Evolutionary conservation across 2,888 invertebrate species (phyloP).

Genomic region (Pedicia rivosa): DNA sequence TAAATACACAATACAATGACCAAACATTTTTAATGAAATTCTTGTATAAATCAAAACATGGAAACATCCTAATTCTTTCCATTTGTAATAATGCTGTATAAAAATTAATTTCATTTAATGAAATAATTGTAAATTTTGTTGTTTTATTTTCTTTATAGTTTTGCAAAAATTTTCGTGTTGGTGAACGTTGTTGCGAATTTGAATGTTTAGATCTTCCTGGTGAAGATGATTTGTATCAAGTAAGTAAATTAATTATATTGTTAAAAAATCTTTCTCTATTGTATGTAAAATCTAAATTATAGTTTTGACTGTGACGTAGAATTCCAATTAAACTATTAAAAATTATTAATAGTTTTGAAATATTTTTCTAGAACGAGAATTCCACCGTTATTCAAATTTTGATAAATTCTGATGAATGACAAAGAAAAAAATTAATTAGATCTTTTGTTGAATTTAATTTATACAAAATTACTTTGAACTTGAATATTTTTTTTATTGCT

Average conservation of each 20-base stretch:
- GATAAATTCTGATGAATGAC: too few species aligned
- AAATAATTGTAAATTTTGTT: too few species aligned
- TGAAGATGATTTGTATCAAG: slow-evolving; percentile 41
- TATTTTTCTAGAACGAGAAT: too few species aligned
- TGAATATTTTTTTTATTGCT: too few species aligned
- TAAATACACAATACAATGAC: not conserved
- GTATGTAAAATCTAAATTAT: not conserved
- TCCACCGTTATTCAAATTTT: too few species aligned
- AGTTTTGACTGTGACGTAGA: not conserved
- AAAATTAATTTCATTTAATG: not conserved
- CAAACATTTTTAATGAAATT: too few species aligned
- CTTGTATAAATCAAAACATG: too few species aligned
- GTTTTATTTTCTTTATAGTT: slow-evolving; percentile 46
- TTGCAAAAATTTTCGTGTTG: slow-evolving; percentile 71
- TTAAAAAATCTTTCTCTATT: not conserved
- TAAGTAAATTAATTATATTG: slow-evolving; percentile 10
- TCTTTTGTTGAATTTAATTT: too few species aligned
- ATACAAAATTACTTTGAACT: too few species aligned
- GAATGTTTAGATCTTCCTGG: slow-evolving; percentile 68
- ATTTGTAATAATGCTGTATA: not conserved
- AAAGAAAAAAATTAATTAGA: too few species aligned
- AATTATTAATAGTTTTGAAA: too few species aligned
- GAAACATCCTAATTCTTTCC: not conserved
- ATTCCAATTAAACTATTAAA: too few species aligned
- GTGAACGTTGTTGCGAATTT: slow-evolving; percentile 77